Evolutionary conservation across 23 tunicate species (phyloP), one percentile per base, ranked within the genome.

Genomic region (Clavelina lepadiformis): DNA sequence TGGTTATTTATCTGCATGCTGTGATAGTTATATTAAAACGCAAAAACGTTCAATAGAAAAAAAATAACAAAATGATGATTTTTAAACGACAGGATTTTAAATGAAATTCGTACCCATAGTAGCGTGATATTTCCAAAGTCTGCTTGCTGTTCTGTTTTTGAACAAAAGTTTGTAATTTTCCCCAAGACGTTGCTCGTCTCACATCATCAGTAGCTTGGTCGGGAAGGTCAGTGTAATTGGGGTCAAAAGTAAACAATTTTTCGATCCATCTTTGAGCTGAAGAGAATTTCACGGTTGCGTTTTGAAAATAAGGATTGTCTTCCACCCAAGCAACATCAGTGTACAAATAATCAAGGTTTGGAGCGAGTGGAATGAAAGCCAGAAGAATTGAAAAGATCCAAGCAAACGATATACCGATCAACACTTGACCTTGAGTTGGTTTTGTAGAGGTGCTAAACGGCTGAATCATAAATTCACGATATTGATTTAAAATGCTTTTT

Each of bases 301-400:
- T 71, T 15, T 34, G 65, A n/a, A 54, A 71, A 52, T 32, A 71
- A 13, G 65, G 77, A 32, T 56, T 71, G 52, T 36, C n/a, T 22
- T 56, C 44, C 4, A 71, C n/a, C 38, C 37, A 29, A 0, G 77
- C 77, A 21, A 35, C 31, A 0, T 35, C 26, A 21, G 58, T 54
- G 33, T 56, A 71, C 4, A 33, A 35, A 0, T 31, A n/a, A 27
- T 41, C 33, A 0, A 71, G 13, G 28, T 41, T 34, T 7, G 51
- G 31, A 7, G 65, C 29, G 5, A 71, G 31, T 3, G 77, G 77
- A 21, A 71, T 20, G 0, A 71, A 38, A 0, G 77, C 77, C 4
- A 71, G 23, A 3, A 57, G n/a, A 38, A 56, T 8, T 36, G 77
- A 57, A 20, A 57, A 25, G 6, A 21, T 33, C 77, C 77, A 71